Base-by-base conservation (phyloP, 92 coral and sea anemone species). In the Epizoanthus rinbou region DNA sequence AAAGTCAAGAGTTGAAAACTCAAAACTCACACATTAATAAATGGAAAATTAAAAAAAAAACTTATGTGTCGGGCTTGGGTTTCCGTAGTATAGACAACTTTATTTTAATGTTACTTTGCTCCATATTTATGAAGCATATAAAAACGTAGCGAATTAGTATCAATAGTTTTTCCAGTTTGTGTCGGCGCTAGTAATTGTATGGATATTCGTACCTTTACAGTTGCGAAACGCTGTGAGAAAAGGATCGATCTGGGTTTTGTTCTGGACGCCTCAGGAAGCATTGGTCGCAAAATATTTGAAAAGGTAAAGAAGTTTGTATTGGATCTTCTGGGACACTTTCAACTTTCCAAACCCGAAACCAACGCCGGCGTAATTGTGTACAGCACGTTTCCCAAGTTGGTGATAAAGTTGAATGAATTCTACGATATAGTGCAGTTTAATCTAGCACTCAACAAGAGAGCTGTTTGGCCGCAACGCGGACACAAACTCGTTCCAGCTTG, bases 331-430 rank as follows among this genome's bases (percentile, higher is more conserved):
- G 45, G 45, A 78, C 70, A 62, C 23, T 59, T 78, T n/a, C 57
- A 78, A 3, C 82, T 78, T 10, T 78, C 82, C 1, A 5, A 18
- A n/a, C 16, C 15, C 1, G 71, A 78, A 57, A 78, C 82, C 41
- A 39, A 78, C 54, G 82, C 82, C 5, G 82, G 82, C 15, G 82
- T 78, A 3, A 78, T 78, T 21, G 70, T 78, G 6, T 78, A 78
- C 52, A 78, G 82, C 17, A n/a, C 43, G 11, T n/a, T 19, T 9
- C 65, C 82, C 8, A 76, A 76, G n/a, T 31, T 76, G 25, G 68
- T 76, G 25, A 76, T 76, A 4, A 76, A 59, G 21, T 17, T 76
- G 56, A 76, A 76, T 67, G 81, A 76, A 23, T 58, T 76, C 37
- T 76, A 58, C 68, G 24, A 35, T 54, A 33, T 59, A 50, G 15